Base-by-base conservation (phyloP, 2,113 vertebrate genomes). In the Dromiciops gliroides region DNA sequence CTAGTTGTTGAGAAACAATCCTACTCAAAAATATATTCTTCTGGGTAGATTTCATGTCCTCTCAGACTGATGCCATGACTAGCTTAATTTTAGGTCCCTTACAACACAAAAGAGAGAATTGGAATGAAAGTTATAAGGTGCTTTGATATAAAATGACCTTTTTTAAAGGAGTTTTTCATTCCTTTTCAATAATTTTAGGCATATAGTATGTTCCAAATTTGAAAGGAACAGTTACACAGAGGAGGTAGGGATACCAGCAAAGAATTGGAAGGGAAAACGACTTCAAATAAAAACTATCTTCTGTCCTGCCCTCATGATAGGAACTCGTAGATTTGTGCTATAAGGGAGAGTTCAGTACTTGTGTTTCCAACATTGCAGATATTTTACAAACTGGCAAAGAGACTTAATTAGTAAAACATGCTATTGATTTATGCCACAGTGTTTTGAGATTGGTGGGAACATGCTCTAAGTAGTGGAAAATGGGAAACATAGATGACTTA, bases 321-420 rank as follows among this genome's bases (percentile, higher is more conserved):
- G 92, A 88, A 14, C 50, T 75, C 26, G 25, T 51, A 92, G 47
- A 53, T 91, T 96, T 90, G 89, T 89, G 83, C 90, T 95, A 51
- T 89, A 75, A 23, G 88, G 92, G 89, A 53, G 92, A 95, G 92
- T 94, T 91, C 92, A 96, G 94, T 94, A 89, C 50, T 53, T 93
- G 48, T 75, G 50, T 94, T 96, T 95, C 88, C 94, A 90, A 95
- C 47, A 93, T 90, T 16, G 83, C 94, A 96, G 52, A 16, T 94
- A 67, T 93, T 93, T 93, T 28, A 93, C 89, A 51, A 51, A 89
- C 52, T 51, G 50, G 90, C 44, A 19, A 93, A 94, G 97, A 94
- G 92, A 24, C 60, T 89, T 52, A 88, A 5, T 92, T 94, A 60
- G 75, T 91, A 93, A 47, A 10, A 60, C 37, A 25, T 92, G 14